Conservation (phyloP, 2,797 vertebrate species). For the Cetoscarus ocellatus region DNA sequence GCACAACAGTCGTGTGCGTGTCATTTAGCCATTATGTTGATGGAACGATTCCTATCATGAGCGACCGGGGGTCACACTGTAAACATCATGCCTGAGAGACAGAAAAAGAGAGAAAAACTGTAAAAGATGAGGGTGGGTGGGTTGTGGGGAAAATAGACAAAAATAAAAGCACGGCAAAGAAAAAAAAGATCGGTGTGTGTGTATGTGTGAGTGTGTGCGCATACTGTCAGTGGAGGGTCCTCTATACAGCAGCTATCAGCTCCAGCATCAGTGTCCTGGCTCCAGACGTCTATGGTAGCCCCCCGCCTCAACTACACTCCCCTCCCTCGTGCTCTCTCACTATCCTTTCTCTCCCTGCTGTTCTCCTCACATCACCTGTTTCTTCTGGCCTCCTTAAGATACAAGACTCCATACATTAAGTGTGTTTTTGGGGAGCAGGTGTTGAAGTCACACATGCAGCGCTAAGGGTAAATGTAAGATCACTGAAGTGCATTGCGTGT, state of each 20-base stretch:
- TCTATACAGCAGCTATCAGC: constrained; percentile 76
- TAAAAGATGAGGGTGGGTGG: constrained; percentile 20
- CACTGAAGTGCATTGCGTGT: constrained; percentile 34
- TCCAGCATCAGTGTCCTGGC: constrained; percentile 83
- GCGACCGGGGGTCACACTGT: constrained; percentile 78
- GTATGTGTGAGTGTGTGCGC: constrained; percentile 39
- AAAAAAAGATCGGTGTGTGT: constrained; percentile 14
- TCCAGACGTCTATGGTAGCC: constrained; percentile 79
- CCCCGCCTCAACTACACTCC: constrained; percentile 41
- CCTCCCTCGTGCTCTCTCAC: constrained; percentile 28
- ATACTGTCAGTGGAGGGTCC: constrained; percentile 59
- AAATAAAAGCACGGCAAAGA: constrained; percentile 20
- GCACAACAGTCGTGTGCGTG: constrained; percentile 75
- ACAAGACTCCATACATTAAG: constrained; percentile 26
- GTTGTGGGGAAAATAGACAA: constrained; percentile 6
- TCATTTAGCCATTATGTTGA: constrained; percentile 81
- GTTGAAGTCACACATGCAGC: constrained; percentile 30
- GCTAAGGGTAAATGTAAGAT: constrained; percentile 37
- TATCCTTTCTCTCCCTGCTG: constrained; percentile 17
- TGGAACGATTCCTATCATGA: constrained; percentile 82
- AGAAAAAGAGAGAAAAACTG: constrained; percentile 19
- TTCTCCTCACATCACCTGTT: constrained; percentile 67
- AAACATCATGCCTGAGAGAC: constrained; percentile 74
- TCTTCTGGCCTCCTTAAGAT: constrained; percentile 23
- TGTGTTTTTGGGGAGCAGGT: constrained; percentile 48